Conservation (phyloP, 2,113 vertebrate species). For the Fulica atra region DNA sequence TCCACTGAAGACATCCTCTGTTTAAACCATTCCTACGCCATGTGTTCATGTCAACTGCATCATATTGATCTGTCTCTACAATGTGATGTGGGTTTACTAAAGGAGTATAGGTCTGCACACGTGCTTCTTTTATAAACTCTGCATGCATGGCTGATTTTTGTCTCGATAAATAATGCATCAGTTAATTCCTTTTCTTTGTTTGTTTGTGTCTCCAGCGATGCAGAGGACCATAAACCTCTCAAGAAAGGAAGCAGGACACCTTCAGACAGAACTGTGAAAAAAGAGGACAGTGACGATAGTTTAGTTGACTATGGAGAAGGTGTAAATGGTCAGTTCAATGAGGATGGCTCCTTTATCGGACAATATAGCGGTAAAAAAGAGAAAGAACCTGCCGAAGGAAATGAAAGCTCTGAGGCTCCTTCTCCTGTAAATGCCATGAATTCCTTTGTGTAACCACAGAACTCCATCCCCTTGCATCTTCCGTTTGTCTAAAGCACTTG, state of each 20-base stretch:
- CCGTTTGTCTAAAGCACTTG: slow-evolving; percentile 68
- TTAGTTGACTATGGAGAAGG: slow-evolving; percentile 99
- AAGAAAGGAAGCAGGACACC: slow-evolving; percentile 94
- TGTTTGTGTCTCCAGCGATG: slow-evolving; percentile 88
- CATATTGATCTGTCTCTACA: slow-evolving; percentile 26
- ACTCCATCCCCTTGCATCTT: slow-evolving; percentile 50
- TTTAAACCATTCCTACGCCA: slow-evolving; percentile 72
- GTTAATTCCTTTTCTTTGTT: slow-evolving; percentile 30
- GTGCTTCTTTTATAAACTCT: slow-evolving; percentile 53
- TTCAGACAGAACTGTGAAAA: slow-evolving; percentile 95
- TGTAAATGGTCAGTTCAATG: slow-evolving; percentile 97
- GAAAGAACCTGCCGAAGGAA: slow-evolving; percentile 90
- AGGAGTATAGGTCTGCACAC: slow-evolving; percentile 33
- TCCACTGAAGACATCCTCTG: slow-evolving; percentile 52
- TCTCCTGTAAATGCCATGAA: slow-evolving; percentile 97
- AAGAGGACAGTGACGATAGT: slow-evolving; percentile 97
- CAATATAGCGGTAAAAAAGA: slow-evolving; percentile 97
- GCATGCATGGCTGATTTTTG: slow-evolving; percentile 59
- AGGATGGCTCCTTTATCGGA: slow-evolving; percentile 98
- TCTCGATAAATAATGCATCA: background rate
- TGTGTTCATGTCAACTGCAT: slow-evolving; percentile 64
- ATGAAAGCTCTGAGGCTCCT: slow-evolving; percentile 94
- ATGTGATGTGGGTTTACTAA: slow-evolving; percentile 47
- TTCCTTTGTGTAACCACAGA: slow-evolving; percentile 89
- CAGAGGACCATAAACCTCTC: slow-evolving; percentile 96